These are phyloP conservation scores for Asbolus verrucosus DNA, from an alignment of 1,140 invertebrate genomes.

Conservation along the genomic window DNA sequence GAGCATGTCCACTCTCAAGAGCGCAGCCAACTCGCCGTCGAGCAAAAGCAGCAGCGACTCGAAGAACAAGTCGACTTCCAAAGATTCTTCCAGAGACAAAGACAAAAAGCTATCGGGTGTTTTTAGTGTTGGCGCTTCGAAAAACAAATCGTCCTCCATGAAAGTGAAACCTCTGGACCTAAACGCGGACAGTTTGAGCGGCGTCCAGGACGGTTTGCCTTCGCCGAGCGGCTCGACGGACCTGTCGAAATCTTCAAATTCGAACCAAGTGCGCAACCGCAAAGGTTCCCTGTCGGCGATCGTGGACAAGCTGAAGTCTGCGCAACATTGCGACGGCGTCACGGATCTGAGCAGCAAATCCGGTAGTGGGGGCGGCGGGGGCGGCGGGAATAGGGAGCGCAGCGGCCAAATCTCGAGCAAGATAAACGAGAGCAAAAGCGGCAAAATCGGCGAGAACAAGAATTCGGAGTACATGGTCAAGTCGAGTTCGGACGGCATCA, in stretches of 20 bases:
- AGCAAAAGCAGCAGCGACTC: constrained; percentile 63
- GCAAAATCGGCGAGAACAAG: constrained; percentile 72
- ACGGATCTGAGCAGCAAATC: constrained; percentile 61
- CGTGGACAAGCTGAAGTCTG: constrained; percentile 86
- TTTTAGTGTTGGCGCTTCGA: constrained; percentile 71
- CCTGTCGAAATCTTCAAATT: constrained; percentile 65
- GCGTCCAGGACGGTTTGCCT: constrained; percentile 64
- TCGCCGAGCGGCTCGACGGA: constrained; percentile 67
- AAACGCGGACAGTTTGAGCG: constrained; percentile 60
- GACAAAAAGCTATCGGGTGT: constrained; percentile 68
- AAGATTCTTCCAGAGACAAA: constrained; percentile 70
- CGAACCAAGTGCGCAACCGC: constrained; percentile 72
- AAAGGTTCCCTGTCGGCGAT: constrained; percentile 87
- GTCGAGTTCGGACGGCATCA: constrained; percentile 86
- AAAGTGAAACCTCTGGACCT: constrained; percentile 79
- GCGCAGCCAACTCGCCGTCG: constrained; percentile 75
- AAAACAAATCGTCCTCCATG: constrained; percentile 71
- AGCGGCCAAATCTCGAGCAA: constrained; percentile 44
- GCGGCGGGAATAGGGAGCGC: constrained; percentile 6
- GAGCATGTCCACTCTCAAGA: constrained; percentile 89
- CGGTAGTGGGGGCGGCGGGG: constrained; percentile 54
- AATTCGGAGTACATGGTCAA: constrained; percentile 90
- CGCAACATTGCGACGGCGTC: constrained; percentile 73
- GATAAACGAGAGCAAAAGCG: constrained; percentile 66
- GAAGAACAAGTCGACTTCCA: constrained; percentile 67